Conservation (phyloP, 2,113 vertebrate genomes). For the Microtus richardsoni region DNA sequence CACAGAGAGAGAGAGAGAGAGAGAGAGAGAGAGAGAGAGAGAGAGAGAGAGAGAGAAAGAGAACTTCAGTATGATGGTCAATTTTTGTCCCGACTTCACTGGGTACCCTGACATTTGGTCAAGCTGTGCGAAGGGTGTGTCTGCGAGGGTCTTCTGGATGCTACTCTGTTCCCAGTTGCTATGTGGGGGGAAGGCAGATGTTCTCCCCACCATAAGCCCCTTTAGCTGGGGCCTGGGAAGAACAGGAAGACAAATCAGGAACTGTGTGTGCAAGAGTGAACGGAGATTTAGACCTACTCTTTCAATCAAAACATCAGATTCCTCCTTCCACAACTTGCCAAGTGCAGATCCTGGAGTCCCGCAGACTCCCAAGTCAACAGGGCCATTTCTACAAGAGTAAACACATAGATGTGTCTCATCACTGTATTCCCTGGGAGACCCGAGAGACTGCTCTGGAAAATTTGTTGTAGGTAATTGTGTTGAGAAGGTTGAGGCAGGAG, state of each 20-base stretch:
- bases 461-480: neutral
- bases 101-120: neutral
- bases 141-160: neutral
- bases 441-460: neutral
- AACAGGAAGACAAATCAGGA: neutral
- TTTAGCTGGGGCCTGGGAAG: neutral
- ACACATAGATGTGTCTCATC: neutral
- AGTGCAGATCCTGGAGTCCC: neutral
- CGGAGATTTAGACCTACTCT: neutral
- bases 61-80: neutral
- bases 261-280: no score
- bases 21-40: neutral
- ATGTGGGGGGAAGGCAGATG: accelerated
- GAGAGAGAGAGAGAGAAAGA: neutral
- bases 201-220: accelerated
- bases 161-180: neutral
- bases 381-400: neutral
- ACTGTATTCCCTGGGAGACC: neutral
- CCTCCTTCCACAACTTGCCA: neutral
- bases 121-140: neutral
- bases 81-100: neutral
- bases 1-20: neutral
- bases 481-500: neutral
- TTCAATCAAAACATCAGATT: neutral
- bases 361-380: neutral